These are phyloP conservation scores for Cygnus olor DNA, from an alignment of 2,797 vertebrate species.

Conservation along the genomic window DNA sequence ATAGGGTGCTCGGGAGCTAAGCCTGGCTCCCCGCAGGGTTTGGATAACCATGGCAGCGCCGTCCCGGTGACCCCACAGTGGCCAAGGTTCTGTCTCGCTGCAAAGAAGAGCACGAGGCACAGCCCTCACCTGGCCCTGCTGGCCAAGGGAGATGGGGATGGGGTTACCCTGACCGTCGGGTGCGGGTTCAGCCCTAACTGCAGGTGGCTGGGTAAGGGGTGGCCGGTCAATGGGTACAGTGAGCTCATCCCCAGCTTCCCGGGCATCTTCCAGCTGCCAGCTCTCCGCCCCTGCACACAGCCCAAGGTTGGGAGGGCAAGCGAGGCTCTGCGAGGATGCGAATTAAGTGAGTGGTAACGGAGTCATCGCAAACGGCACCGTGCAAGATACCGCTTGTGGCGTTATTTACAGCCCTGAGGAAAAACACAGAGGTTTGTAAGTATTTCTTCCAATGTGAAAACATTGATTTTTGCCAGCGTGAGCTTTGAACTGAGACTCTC, in stretches of 20 bases:
- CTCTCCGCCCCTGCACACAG: neutral
- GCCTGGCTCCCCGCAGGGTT: too few species aligned
- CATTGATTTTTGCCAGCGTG: constrained; percentile 4
- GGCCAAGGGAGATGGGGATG: too few species aligned
- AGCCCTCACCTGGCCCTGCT: too few species aligned
- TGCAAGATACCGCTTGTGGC: neutral
- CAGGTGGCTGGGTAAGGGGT: too few species aligned
- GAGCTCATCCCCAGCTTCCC: accelerated
- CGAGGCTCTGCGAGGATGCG: neutral
- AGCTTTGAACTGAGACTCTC: neutral
- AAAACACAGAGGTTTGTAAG: neutral
- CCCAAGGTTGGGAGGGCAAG: neutral
- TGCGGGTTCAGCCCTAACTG: too few species aligned
- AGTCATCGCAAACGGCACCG: neutral
- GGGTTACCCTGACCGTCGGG: too few species aligned
- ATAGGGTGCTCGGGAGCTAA: too few species aligned
- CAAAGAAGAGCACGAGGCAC: too few species aligned
- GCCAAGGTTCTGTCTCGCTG: too few species aligned
- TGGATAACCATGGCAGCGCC: too few species aligned
- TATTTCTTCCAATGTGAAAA: neutral
- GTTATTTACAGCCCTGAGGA: neutral
- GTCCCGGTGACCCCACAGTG: too few species aligned
- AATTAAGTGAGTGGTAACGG: neutral
- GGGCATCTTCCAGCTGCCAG: neutral
- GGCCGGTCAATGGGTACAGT: neutral